Percentiles rank a stretch among this genome's conserved stretches.
phyloP scores from a whole-genome alignment of 2,888 invertebrate species.

The Ceriagrion tenellum region DNA sequence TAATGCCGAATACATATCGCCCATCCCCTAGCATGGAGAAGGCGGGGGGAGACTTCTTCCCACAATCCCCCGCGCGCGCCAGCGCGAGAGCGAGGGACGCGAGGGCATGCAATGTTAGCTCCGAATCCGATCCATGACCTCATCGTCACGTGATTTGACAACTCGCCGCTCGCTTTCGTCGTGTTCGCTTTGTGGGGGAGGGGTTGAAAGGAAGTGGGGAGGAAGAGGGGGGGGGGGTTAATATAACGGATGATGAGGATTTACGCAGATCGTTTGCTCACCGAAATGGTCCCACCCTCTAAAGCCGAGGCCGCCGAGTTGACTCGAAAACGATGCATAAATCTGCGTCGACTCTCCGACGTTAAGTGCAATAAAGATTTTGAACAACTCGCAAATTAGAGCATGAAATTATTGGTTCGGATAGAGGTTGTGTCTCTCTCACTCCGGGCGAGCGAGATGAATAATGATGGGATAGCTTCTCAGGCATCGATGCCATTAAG shows the following conservation, averaged over 20 bases:
- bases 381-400: background rate
- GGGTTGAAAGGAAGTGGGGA: background rate
- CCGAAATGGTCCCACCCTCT: background rate
- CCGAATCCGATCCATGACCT: slow-evolving; percentile 11
- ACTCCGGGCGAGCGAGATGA: background rate
- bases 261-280: slow-evolving; percentile 1
- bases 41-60: background rate
- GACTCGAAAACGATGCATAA: background rate
- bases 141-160: background rate
- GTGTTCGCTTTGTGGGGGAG: background rate
- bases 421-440: background rate
- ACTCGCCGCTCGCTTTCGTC: background rate
- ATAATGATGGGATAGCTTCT: background rate
- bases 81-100: background rate
- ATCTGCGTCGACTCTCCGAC: background rate
- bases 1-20: no score
- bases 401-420: background rate
- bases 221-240: background rate
- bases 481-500: background rate
- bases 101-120: background rate
- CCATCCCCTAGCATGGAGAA: no score
- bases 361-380: background rate
- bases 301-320: background rate
- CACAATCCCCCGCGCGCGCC: background rate
- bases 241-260: slow-evolving; percentile 32